Base-by-base conservation (phyloP, 1,140 invertebrate species). In the Bicyclus anynana region DNA sequence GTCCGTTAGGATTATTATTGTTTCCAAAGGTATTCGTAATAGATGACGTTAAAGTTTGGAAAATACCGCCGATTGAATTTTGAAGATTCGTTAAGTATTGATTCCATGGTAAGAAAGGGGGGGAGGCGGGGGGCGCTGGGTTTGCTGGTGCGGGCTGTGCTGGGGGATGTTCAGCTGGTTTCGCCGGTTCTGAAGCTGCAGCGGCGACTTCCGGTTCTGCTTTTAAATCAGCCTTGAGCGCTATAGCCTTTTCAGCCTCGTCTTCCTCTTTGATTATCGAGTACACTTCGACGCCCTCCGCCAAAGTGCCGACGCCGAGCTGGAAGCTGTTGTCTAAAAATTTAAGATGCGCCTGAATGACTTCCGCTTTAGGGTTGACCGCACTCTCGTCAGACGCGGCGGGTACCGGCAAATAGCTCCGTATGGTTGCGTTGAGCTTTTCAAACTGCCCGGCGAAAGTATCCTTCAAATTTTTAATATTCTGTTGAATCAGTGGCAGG, bases 281-380 rank as follows among this genome's bases (percentile, higher is more conserved):
- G 1, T 78, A 60, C n/a, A 76, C 53, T 48, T 74, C 62, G 1
- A 82, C 72, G 7, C 78, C 84, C 47, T 80, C 77, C 13, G 67
- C 58, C 33, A 87, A 64, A 42, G 66, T 70, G 35, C 74, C 57
- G 7, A 84, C 58, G 10, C 76, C 77, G 1, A 38, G 53, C 9
- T 77, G 56, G 55, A 87, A 84, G 26, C 78, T 79, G 17, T 65
- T 51, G 42, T 82, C 60, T n/a, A 87, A 53, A 26, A 46, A 53
- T 56, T 72, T 71, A 7, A 87, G 58, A 14, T 68, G 53, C 13
- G 56, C 49, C 33, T 74, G 40, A 23, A 63, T 53, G 9, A 26
- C 20, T 26, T 56, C 49, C 21, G 62, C 10, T 35, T 60, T 50
- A 44, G 51, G 44, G n/a, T 51, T 27, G 20, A 38, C 20, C 3